These are phyloP conservation scores for Cephus pygmeus DNA, from an alignment of 2,888 invertebrate species.

Conservation along the genomic window DNA sequence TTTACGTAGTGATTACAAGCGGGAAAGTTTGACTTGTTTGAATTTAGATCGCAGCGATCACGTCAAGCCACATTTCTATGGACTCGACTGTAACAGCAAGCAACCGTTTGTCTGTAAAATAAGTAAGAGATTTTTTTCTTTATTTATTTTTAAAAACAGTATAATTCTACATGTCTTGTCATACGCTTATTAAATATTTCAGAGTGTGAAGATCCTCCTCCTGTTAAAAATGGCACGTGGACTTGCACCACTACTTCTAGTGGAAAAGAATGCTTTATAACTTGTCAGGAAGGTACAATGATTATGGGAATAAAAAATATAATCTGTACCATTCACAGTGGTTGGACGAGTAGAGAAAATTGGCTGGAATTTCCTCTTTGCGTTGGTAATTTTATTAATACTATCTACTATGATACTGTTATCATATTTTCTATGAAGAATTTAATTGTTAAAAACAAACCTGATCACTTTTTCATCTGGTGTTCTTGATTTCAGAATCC, in stretches of 20 bases:
- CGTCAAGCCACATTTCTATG: slow-evolving; percentile 67
- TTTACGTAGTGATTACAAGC: slow-evolving; percentile 64
- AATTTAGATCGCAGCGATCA: slow-evolving; percentile 69
- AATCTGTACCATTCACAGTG: slow-evolving; percentile 31
- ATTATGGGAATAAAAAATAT: slow-evolving; percentile 37
- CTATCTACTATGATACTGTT: too few species aligned
- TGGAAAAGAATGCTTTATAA: slow-evolving; percentile 32
- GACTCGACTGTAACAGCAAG: slow-evolving; percentile 68
- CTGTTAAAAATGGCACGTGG: slow-evolving; percentile 43
- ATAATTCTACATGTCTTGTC: not conserved
- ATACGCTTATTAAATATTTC: slow-evolving; percentile 3
- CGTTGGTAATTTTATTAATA: slow-evolving; percentile 25
- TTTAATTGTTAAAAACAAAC: too few species aligned
- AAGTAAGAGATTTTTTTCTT: slow-evolving; percentile 27
- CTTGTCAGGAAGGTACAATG: slow-evolving; percentile 36
- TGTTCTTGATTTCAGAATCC: not conserved
- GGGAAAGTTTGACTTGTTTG: slow-evolving; percentile 66
- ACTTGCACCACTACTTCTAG: slow-evolving; percentile 28
- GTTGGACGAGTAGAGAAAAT: slow-evolving; percentile 32
- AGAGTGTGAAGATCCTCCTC: slow-evolving; percentile 39
- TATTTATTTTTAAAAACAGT: not conserved
- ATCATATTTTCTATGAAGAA: too few species aligned
- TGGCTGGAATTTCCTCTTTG: slow-evolving; percentile 48
- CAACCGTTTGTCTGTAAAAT: slow-evolving; percentile 67
- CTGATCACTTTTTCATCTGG: too few species aligned